These are phyloP conservation scores for Orthosia gracilis DNA, from an alignment of 2,888 invertebrate genomes.

Conservation along the genomic window DNA sequence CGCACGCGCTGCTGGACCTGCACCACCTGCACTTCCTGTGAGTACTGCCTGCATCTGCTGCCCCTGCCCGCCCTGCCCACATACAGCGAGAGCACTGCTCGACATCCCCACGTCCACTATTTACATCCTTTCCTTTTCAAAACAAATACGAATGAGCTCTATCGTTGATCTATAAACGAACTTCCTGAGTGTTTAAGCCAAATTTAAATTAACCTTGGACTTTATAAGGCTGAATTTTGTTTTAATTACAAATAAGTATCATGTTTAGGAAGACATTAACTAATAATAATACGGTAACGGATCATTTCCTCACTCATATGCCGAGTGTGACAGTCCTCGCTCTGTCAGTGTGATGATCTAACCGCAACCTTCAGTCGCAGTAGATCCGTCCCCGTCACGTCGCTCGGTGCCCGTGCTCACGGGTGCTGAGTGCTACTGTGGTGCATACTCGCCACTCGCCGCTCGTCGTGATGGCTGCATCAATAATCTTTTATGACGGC, in stretches of 20 bases:
- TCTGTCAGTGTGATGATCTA: constrained; percentile 6
- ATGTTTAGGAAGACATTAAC: constrained; percentile 35
- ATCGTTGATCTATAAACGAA: neutral
- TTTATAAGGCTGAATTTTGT: constrained; percentile 23
- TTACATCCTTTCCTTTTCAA: neutral
- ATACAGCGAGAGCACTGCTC: neutral
- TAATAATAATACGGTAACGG: neutral
- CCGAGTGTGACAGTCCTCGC: constrained; percentile 10
- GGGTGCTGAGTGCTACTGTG: too few species aligned
- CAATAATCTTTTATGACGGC: neutral
- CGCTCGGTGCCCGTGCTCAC: too few species aligned
- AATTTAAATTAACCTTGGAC: constrained; percentile 44
- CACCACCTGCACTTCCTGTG: constrained; percentile 91
- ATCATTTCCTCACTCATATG: constrained; percentile 25
- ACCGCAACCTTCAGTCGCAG: constrained; percentile 16
- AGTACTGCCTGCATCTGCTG: constrained; percentile 76
- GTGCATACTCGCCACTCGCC: neutral
- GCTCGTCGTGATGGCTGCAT: constrained; percentile 7
- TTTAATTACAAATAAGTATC: neutral
- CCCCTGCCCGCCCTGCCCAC: too few species aligned
- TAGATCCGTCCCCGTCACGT: neutral
- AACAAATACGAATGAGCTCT: neutral
- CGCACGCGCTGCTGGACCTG: constrained; percentile 88
- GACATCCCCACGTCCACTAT: neutral
- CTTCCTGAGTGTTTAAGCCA: neutral